Evolutionary conservation across 2,888 invertebrate genomes (phyloP).

Genomic region (Pilophorus perplexus): DNA sequence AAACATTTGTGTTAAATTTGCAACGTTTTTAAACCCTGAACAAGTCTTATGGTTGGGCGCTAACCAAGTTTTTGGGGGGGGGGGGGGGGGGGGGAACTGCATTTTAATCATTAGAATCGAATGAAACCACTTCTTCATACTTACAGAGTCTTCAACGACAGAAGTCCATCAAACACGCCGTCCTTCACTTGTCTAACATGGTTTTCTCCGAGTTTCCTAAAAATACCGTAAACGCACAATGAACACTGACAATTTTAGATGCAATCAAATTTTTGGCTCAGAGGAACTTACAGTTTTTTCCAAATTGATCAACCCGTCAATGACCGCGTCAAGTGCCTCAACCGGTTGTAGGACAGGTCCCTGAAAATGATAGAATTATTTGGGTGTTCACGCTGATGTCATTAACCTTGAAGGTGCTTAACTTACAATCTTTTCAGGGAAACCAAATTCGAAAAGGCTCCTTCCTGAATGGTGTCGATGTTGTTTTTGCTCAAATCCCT

Average conservation of each 20-base stretch:
- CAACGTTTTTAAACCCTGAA: too few relatives aligned
- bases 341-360: slow-evolving; percentile 68
- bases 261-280: too few relatives aligned
- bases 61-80: too few relatives aligned
- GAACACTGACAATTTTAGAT: too few relatives aligned
- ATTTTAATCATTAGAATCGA: neutral
- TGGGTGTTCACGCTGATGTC: neutral
- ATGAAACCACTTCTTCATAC: too few relatives aligned
- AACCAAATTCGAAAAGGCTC: slow-evolving; percentile 71
- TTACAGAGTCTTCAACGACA: slow-evolving; percentile 72
- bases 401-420: neutral
- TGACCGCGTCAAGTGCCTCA: slow-evolving; percentile 65
- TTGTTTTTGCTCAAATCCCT: slow-evolving; percentile 75
- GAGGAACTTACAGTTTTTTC: slow-evolving; percentile 63
- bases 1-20: too few relatives aligned
- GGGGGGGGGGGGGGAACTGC: too few relatives aligned
- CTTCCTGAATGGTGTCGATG: slow-evolving; percentile 68
- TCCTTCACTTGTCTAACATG: slow-evolving; percentile 66
- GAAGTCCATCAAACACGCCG: slow-evolving; percentile 69
- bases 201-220: slow-evolving; percentile 67
- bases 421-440: slow-evolving; percentile 64
- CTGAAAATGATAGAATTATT: slow-evolving; percentile 44
- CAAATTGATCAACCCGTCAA: slow-evolving; percentile 64
- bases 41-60: too few relatives aligned
- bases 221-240: too few relatives aligned